Evolutionary conservation across 2,113 vertebrate species (phyloP).

Genomic region (Callipepla squamata): DNA sequence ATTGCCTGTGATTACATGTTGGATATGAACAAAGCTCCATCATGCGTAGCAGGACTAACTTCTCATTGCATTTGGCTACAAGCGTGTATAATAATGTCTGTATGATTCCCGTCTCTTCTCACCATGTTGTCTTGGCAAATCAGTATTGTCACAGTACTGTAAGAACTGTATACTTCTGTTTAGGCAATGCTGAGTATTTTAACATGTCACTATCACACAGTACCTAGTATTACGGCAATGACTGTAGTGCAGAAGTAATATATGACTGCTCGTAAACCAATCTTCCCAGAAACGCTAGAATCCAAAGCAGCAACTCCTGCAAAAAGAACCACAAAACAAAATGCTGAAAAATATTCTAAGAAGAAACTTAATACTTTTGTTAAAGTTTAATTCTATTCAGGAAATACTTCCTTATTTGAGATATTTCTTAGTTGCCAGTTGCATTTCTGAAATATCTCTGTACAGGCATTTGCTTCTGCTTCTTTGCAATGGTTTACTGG

Average conservation of each 20-base stretch:
- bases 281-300: constrained; percentile 92
- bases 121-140: background rate
- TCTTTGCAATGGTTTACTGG: background rate
- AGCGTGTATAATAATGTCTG: background rate
- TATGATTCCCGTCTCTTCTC: background rate
- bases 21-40: background rate
- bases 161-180: background rate
- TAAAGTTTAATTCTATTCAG: background rate
- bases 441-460: background rate
- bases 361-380: background rate
- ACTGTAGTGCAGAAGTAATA: constrained; percentile 95
- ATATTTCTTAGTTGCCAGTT: background rate
- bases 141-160: background rate
- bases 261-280: constrained; percentile 89
- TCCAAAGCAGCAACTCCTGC: constrained; percentile 95
- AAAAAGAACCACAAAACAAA: constrained; percentile 8
- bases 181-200: background rate
- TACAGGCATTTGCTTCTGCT: background rate
- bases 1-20: background rate
- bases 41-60: background rate
- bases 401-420: background rate
- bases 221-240: constrained; percentile 94
- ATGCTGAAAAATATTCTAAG: background rate
- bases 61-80: background rate
- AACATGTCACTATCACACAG: constrained; percentile 19